Evolutionary conservation across 2,888 invertebrate genomes (phyloP).

Genomic region (Dicyrtoma fusca): DNA sequence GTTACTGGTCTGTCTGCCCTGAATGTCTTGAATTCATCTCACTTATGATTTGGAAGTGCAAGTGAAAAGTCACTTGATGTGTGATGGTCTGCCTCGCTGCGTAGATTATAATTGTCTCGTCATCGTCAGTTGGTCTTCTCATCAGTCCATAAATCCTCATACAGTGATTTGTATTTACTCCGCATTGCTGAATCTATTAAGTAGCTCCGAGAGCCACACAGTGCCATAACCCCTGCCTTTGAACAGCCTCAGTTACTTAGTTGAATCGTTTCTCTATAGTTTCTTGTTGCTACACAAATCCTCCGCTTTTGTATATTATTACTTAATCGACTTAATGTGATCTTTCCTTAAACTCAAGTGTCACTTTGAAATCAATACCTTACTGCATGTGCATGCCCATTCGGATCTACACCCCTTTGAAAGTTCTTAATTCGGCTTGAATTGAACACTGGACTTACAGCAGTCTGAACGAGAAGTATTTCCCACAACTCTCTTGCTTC

Average conservation of each 20-base stretch:
- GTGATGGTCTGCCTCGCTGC: conserved; percentile 31
- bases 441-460: too few species aligned
- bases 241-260: too few species aligned
- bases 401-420: too few species aligned
- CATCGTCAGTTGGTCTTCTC: conserved; percentile 13
- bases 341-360: conserved; percentile 11
- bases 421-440: too few species aligned
- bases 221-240: too few species aligned
- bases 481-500: too few species aligned
- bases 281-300: not conserved
- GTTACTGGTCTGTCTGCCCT: conserved; percentile 55
- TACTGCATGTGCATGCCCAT: too few species aligned
- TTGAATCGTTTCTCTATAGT: not conserved
- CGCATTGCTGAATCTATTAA: not conserved
- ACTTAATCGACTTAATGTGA: not conserved
- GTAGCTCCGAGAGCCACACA: not conserved
- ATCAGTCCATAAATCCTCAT: not conserved
- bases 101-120: conserved; percentile 8
- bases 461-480: too few species aligned
- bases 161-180: not conserved
- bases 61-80: conserved; percentile 48
- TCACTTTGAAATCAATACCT: too few species aligned
- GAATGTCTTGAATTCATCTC: conserved; percentile 53
- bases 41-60: conserved; percentile 56
- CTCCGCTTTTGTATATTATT: not conserved